phyloP scores from a whole-genome alignment of 2,888 invertebrate species.

The Tethea ocularis region DNA sequence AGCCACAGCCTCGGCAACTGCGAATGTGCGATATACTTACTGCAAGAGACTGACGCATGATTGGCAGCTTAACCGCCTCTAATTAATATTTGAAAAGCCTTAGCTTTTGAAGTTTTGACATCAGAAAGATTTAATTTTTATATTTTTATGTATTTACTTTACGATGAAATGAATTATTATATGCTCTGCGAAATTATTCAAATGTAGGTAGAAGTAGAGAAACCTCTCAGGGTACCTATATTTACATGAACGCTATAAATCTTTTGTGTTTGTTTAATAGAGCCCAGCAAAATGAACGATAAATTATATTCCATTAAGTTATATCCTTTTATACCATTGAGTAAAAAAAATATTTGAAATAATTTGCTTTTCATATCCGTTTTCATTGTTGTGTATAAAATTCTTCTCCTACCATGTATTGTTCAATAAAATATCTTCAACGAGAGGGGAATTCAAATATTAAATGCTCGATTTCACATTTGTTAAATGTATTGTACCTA shows the following conservation, averaged over 20 bases:
- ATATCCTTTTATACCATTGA: too few relatives aligned
- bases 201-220: not conserved
- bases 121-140: not conserved
- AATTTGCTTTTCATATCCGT: not conserved
- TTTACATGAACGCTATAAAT: not conserved
- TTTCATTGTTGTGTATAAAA: not conserved
- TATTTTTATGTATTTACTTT: not conserved
- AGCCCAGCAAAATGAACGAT: not conserved
- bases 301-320: not conserved
- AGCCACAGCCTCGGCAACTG: not conserved
- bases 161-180: not conserved
- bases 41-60: not conserved
- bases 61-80: slow-evolving; percentile 1
- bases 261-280: not conserved
- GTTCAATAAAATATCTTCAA: not conserved
- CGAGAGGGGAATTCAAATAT: not conserved
- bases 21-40: slow-evolving; percentile 3
- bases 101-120: not conserved
- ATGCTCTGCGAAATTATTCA: slow-evolving; percentile 5
- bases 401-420: not conserved
- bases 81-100: not conserved
- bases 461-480: not conserved
- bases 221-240: not conserved
- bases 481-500: not conserved
- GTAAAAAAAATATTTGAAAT: not conserved